Base-by-base conservation (phyloP, 2,888 invertebrate genomes). In the Drosophila crucigera region DNA sequence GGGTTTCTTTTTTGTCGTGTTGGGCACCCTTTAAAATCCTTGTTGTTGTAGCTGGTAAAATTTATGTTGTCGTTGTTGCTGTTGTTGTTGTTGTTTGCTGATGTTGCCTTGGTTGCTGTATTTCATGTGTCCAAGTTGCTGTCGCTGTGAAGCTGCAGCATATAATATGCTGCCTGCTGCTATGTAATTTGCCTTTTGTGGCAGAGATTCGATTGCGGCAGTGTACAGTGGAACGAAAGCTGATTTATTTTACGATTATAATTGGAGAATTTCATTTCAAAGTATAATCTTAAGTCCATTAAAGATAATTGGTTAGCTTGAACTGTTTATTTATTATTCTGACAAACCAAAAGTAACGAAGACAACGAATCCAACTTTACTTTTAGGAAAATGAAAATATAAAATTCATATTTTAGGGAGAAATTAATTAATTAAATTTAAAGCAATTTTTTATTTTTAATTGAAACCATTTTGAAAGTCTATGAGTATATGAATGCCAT, bases 101-200 rank as follows among this genome's bases (percentile, higher is more conserved):
- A 54, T 30, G 39, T 47, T 55, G 58, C 63, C 49, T 25, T 70
- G 22, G 59, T 55, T 63, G 71, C 73, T 67, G 76, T 71, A 68
- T 74, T 80, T 74, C 67, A 77, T 84, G 71, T 80, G 76, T 72
- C 59, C 69, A 68, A 68, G 59, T 68, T 72, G 68, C 73, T 59
- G 54, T 72, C 55, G 59, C 70, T 59, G 67, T 58, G 37, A 25
- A 63, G 68, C 43, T 73, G 67, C 83, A 85, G 89, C 83, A 86
- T 88, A 85, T 86, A 85, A 90, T 88, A 73, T 82, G 78, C 76
- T 81, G 71, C 76, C 75, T 81, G 73, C 67, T 50, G 54, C 76
- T 66, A 61, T 76, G 64, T 81, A 90, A 89, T 90, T 85, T 90
- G 76, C 81, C 75, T 65, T 72, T 68, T 74, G 76, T 66, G 69